Evolutionary conservation across 2,113 vertebrate genomes (phyloP), one percentile per base, ranked within the genome.

Genomic region (Ochotona princeps): DNA sequence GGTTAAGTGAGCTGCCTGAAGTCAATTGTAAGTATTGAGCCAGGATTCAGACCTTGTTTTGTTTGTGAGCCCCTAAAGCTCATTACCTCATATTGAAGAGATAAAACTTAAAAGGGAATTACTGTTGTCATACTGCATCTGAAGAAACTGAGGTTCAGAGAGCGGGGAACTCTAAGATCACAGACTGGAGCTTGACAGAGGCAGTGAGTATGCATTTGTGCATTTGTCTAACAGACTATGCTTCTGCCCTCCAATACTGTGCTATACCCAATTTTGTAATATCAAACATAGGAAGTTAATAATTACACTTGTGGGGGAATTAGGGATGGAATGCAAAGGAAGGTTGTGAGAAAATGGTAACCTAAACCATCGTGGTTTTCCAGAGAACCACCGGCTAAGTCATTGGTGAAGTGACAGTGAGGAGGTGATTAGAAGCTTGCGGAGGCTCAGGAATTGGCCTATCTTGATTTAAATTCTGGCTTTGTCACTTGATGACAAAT

Each of bases 21-120:
- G 65, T 92, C 10, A 75, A 14, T 90, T 89, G 5, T 73, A 60
- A 89, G 20, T 70, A 47, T 83, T 72, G 74, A 89, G 73, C 32
- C 69, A 93, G n/a, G 74, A 67, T 82, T 93, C 83, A 73, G 57
- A 93, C 49, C 83, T n/a, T 91, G 82, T 60, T 12, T 12, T 10
- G 85, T 93, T 38, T 89, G 28, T 93, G 78, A 85, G n/a, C 78
- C 61, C 21, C 25, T 74, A 90, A 86, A 83, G 38, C n/a, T 63
- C 65, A 25, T 70, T 69, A 49, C 60, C 9, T 90, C 35, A 79
- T 57, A 30, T 66, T 38, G 8, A 83, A 93, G 74, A 75, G 74
- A 30, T 66, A 90, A 92, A 90, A 54, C 60, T 63, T 76, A 85
- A 82, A 54, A 76, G 21, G 11, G 3, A 57, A 35, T 73, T 89